Evolutionary conservation across 2,797 vertebrate species (phyloP).

Genomic region (Alca torda): DNA sequence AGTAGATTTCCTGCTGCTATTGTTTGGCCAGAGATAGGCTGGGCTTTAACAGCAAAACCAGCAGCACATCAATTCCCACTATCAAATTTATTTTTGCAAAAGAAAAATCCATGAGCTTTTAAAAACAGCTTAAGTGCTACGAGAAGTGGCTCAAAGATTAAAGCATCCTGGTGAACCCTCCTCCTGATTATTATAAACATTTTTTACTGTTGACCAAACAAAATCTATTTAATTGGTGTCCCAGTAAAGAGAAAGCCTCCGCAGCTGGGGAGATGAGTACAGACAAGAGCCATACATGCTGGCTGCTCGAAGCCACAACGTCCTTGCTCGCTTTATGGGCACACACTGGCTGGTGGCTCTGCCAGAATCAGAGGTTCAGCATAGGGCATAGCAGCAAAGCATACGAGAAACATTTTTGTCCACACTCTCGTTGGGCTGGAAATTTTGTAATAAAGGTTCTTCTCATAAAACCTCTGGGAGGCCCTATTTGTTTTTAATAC

Average conservation of each 20-base stretch:
- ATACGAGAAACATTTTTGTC: not conserved
- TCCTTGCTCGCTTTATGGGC: not conserved
- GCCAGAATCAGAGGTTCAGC: not conserved
- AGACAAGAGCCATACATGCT: accelerated
- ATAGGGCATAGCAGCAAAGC: accelerated
- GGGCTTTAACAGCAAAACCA: not conserved
- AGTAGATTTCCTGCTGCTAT: not conserved
- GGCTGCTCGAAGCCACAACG: not conserved
- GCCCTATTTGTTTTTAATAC: slow-evolving; percentile 16
- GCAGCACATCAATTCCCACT: not conserved
- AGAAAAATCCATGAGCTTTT: not conserved
- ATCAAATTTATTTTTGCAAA: not conserved
- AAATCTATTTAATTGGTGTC: not conserved
- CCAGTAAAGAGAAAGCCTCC: not conserved
- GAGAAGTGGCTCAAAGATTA: not conserved
- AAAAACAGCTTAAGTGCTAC: not conserved
- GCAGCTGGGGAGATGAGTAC: not conserved
- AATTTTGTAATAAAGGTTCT: not conserved
- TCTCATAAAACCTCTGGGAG: not conserved
- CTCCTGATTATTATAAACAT: not conserved
- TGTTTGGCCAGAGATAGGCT: not conserved
- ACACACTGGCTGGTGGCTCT: not conserved
- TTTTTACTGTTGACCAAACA: not conserved
- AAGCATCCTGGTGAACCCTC: not conserved
- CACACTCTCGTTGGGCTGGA: not conserved